A percentile compares a stretch with the other conserved stretches of the same genome.
These are phyloP conservation scores for Leptobrachium leishanense DNA, from an alignment of 2,113 vertebrate genomes.

Conservation along the genomic window DNA sequence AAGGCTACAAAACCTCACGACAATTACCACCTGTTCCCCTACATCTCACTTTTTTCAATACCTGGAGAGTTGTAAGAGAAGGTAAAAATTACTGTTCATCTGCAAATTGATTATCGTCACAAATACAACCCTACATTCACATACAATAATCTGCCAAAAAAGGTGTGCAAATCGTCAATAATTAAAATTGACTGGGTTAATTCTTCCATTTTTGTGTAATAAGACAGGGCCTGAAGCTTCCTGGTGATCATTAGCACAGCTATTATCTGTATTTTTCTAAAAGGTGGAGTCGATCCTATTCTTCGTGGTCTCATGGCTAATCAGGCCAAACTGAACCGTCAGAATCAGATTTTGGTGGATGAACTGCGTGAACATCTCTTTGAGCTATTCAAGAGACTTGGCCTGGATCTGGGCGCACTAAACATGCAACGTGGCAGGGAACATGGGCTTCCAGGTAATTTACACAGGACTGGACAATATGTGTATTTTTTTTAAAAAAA, in stretches of 20 bases:
- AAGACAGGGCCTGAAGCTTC: too few species aligned
- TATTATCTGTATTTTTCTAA: background rate
- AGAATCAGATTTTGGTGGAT: conserved; percentile 75
- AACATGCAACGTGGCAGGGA: conserved; percentile 81
- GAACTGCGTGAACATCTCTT: conserved; percentile 79
- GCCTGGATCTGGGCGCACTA: conserved; percentile 74
- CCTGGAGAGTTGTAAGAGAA: conserved; percentile 80
- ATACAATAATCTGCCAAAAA: too few species aligned
- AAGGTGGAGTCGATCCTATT: conserved; percentile 80
- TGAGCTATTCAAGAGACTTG: conserved; percentile 59
- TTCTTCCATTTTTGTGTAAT: too few species aligned
- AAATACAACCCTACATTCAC: too few species aligned
- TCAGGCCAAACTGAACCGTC: conserved; percentile 75
- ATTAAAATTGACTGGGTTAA: too few species aligned
- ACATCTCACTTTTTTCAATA: conserved; percentile 73
- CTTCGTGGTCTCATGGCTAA: conserved; percentile 70
- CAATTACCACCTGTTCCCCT: conserved; percentile 67
- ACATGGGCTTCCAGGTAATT: conserved; percentile 74
- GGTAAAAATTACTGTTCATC: conserved; percentile 61
- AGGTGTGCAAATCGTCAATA: too few species aligned
- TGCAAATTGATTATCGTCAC: too few species aligned
- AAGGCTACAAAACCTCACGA: conserved; percentile 56
- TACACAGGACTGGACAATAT: too few species aligned
- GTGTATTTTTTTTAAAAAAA: too few species aligned
- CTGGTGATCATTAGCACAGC: too few species aligned